Percentiles rank a stretch among this genome's conserved stretches.
Conservation (phyloP, 2,797 vertebrate species). For the Luscinia luscinia region DNA sequence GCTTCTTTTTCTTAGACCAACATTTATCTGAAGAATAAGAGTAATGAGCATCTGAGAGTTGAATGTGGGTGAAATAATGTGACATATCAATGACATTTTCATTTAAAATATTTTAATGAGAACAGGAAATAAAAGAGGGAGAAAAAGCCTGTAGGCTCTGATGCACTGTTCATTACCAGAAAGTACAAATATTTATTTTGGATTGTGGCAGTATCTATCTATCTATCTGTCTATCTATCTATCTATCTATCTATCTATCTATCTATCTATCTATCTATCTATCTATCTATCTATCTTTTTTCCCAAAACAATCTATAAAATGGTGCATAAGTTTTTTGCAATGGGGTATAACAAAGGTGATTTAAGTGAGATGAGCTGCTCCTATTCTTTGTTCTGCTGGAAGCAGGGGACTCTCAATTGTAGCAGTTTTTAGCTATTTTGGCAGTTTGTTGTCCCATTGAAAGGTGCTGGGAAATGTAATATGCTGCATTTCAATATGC, state of each 20-base stretch:
- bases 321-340: neutral
- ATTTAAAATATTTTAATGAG: constrained; percentile 77
- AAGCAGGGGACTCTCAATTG: neutral
- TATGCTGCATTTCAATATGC: neutral
- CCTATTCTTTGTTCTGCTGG: neutral
- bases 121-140: constrained; percentile 51
- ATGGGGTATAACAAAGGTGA: neutral
- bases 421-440: neutral
- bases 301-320: constrained; percentile 20
- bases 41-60: constrained; percentile 67
- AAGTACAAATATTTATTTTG: constrained; percentile 70
- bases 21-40: constrained; percentile 66
- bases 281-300: neutral
- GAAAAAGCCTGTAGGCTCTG: neutral
- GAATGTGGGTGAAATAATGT: constrained; percentile 56
- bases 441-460: neutral
- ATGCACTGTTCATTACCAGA: constrained; percentile 32
- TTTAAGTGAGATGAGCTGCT: neutral
- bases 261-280: neutral
- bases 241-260: neutral
- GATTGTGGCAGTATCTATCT: neutral
- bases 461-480: neutral
- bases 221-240: neutral
- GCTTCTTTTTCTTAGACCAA: constrained; percentile 56
- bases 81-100: constrained; percentile 66